phyloP scores from a whole-genome alignment of 2,113 vertebrate species.

The Hemichromis elongatus region DNA sequence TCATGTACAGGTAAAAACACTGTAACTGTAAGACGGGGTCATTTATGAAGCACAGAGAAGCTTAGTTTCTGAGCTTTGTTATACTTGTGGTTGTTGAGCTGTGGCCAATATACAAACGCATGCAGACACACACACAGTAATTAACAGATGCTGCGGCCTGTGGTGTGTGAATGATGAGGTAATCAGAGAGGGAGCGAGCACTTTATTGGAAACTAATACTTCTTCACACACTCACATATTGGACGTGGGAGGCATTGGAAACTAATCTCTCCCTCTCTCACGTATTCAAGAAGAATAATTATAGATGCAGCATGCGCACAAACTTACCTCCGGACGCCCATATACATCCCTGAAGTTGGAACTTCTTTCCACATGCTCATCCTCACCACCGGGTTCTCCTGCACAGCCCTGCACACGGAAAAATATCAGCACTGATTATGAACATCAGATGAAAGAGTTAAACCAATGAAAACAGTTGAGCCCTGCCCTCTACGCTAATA shows the following conservation, averaged over 20 bases:
- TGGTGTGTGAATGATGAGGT: slow-evolving; percentile 16
- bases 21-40: background rate
- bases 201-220: slow-evolving; percentile 18
- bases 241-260: background rate
- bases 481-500: background rate
- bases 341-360: slow-evolving; percentile 79
- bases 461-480: background rate
- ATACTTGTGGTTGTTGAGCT: background rate
- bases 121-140: background rate
- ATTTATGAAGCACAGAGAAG: background rate
- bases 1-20: background rate
- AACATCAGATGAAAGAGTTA: background rate
- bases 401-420: slow-evolving; percentile 73
- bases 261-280: background rate
- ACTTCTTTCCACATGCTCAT: slow-evolving; percentile 86
- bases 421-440: background rate
- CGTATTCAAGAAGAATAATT: background rate
- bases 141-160: background rate
- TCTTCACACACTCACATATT: slow-evolving; percentile 19
- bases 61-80: background rate
- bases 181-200: background rate
- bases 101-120: background rate
- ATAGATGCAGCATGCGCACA: background rate
- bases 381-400: slow-evolving; percentile 80
- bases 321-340: slow-evolving; percentile 83